These are phyloP conservation scores for Nyctibius bracteatus DNA, from an alignment of 2,113 vertebrate species.

Conservation along the genomic window DNA sequence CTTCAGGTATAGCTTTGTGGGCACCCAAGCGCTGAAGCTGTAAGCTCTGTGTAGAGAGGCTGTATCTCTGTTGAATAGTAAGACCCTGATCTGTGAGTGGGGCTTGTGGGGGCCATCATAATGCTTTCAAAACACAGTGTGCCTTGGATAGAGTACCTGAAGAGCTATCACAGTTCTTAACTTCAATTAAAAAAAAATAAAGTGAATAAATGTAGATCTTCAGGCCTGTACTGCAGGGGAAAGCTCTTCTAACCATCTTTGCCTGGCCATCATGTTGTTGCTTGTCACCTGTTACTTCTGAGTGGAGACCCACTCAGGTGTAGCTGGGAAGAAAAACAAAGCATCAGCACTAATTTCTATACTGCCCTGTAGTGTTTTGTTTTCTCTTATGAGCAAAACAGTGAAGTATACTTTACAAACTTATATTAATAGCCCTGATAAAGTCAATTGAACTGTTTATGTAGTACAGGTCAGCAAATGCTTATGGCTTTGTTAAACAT, in stretches of 20 bases:
- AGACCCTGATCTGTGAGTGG: background rate
- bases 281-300: background rate
- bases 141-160: background rate
- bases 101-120: background rate
- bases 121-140: background rate
- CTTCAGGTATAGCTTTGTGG: background rate
- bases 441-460: background rate
- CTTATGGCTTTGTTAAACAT: background rate
- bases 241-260: background rate
- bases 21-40: background rate
- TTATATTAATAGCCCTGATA: background rate
- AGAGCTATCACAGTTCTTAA: background rate
- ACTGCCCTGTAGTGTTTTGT: background rate
- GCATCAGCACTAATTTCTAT: background rate
- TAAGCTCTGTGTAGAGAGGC: background rate
- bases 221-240: background rate
- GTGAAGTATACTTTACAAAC: background rate
- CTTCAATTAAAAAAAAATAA: background rate
- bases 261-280: background rate
- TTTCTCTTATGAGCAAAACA: background rate
- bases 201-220: background rate
- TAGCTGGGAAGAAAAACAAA: background rate
- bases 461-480: background rate
- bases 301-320: background rate
- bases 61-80: background rate